Evolutionary conservation across 1,140 invertebrate species (phyloP).

Genomic region (Araneus ventricosus): DNA sequence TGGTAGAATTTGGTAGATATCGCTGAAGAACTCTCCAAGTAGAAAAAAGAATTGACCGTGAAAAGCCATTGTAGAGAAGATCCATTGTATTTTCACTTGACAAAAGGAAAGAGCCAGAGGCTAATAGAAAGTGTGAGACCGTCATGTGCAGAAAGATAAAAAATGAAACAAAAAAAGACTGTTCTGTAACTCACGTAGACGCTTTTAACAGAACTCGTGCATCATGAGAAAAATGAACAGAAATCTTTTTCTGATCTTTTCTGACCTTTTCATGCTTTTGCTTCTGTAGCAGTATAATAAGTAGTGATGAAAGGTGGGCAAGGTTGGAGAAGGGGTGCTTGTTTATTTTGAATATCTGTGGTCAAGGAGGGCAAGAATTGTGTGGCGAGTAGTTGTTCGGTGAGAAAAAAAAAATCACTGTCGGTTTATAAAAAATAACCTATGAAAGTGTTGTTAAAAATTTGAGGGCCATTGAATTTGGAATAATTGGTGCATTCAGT

Average conservation of each 20-base stretch:
- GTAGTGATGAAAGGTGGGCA: too few relatives aligned
- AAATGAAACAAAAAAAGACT: neutral
- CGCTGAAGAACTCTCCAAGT: neutral
- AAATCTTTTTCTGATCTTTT: constrained; percentile 7
- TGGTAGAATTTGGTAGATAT: constrained; percentile 11
- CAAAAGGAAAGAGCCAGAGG: neutral
- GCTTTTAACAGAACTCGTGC: constrained; percentile 23
- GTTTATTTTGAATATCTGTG: too few relatives aligned
- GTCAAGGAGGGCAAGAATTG: too few relatives aligned
- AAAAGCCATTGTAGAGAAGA: neutral
- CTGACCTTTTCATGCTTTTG: too few relatives aligned
- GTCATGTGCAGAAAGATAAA: neutral
- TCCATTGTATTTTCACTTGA: constrained; percentile 36
- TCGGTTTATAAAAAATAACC: too few relatives aligned
- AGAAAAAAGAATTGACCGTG: neutral
- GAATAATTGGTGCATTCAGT: too few relatives aligned
- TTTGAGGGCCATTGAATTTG: too few relatives aligned
- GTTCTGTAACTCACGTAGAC: neutral
- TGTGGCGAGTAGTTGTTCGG: too few relatives aligned
- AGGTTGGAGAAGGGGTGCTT: too few relatives aligned
- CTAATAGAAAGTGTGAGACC: constrained; percentile 43
- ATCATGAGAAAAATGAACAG: constrained; percentile 24
- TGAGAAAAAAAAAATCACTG: too few relatives aligned
- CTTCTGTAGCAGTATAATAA: too few relatives aligned
- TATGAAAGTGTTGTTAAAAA: too few relatives aligned